A percentile compares a stretch with the other conserved stretches of the same genome.
Conservation (phyloP, 2,888 invertebrate species). For the Podabrus alpinus region DNA sequence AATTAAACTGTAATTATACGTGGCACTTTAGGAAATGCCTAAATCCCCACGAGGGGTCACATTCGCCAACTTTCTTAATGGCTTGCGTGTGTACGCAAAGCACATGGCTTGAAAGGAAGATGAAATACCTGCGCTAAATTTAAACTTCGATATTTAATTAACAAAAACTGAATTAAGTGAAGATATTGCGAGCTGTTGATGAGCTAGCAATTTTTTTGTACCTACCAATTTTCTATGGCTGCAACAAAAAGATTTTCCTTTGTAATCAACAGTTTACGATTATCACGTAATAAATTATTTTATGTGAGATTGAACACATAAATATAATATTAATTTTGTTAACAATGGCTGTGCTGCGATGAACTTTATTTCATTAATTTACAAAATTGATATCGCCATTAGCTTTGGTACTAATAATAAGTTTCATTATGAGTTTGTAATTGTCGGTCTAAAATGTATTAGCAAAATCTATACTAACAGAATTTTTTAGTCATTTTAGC, state of each 20-base stretch:
- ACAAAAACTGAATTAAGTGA: not conserved
- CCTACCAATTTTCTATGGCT: not conserved
- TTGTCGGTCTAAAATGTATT: not conserved
- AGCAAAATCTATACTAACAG: not conserved
- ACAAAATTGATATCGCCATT: not conserved
- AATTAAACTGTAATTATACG: constrained; percentile 27
- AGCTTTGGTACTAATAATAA: not conserved
- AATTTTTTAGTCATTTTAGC: not conserved
- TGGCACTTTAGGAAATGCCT: constrained; percentile 23
- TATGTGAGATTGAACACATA: not conserved
- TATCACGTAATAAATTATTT: not conserved
- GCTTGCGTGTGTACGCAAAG: constrained; percentile 16
- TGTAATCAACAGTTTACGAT: not conserved
- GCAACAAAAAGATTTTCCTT: not conserved
- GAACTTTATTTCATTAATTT: not conserved
- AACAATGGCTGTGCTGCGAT: not conserved
- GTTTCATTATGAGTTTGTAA: not conserved
- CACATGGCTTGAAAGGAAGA: constrained; percentile 9
- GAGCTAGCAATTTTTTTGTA: not conserved
- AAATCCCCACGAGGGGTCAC: constrained; percentile 17
- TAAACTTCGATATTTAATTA: not conserved
- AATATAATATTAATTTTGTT: not conserved
- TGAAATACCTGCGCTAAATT: not conserved
- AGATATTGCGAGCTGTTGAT: not conserved
- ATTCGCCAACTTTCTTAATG: constrained; percentile 25